These are phyloP conservation scores for Sebastolobus altivelis DNA, from an alignment of 2,797 vertebrate genomes.

Conservation along the genomic window DNA sequence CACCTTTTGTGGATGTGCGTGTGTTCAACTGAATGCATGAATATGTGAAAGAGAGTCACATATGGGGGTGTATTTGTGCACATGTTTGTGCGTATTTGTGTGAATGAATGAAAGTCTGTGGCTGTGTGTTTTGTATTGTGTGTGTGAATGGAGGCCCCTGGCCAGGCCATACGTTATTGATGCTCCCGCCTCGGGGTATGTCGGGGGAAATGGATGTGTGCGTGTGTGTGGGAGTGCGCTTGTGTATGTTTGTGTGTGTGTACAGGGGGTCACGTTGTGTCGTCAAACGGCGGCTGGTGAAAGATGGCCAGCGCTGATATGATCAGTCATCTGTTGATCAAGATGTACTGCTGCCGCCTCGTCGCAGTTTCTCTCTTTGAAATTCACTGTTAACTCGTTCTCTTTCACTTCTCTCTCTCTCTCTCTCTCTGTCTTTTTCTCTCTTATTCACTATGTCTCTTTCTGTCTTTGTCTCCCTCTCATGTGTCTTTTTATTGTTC, in stretches of 20 bases:
- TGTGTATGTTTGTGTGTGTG: slow-evolving; percentile 57
- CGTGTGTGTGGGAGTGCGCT: slow-evolving; percentile 50
- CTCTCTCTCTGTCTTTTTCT: slow-evolving; percentile 6
- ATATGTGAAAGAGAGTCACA: slow-evolving; percentile 62
- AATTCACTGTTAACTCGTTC: slow-evolving; percentile 64
- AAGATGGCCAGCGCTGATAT: slow-evolving; percentile 92
- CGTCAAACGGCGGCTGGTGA: slow-evolving; percentile 96
- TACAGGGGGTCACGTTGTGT: slow-evolving; percentile 87
- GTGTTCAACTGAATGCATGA: slow-evolving; percentile 68
- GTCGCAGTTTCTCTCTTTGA: slow-evolving; percentile 60
- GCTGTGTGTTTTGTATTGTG: slow-evolving; percentile 75
- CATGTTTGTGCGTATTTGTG: slow-evolving; percentile 42
- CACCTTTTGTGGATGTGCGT: slow-evolving; percentile 50
- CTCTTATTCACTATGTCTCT: not conserved
- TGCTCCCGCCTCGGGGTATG: slow-evolving; percentile 93
- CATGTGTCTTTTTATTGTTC: not conserved
- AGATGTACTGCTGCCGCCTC: slow-evolving; percentile 91
- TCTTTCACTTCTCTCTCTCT: slow-evolving; percentile 58
- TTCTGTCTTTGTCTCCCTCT: not conserved
- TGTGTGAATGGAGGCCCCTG: slow-evolving; percentile 86
- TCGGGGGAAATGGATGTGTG: slow-evolving; percentile 87
- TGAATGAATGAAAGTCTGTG: slow-evolving; percentile 42
- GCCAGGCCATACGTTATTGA: slow-evolving; percentile 93
- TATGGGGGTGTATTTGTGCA: slow-evolving; percentile 56
- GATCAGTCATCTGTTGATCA: slow-evolving; percentile 99